These are phyloP conservation scores for Neotragus pygmaeus DNA, from an alignment of 2,113 vertebrate species.

Conservation along the genomic window DNA sequence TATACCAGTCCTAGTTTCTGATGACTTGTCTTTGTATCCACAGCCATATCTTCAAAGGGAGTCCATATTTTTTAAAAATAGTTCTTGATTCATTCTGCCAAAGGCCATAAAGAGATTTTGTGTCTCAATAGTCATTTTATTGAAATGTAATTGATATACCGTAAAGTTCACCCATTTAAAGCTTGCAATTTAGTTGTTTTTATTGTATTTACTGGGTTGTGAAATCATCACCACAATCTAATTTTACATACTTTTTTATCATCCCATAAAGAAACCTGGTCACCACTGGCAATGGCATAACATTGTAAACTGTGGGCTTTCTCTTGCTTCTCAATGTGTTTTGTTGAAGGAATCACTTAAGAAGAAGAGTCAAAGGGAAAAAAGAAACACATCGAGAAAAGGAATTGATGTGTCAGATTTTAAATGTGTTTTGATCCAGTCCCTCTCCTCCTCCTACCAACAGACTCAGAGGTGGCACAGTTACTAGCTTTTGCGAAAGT, in stretches of 20 bases:
- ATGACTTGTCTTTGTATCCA: constrained; percentile 63
- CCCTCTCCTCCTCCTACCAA: neutral
- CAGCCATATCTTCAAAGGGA: constrained; percentile 59
- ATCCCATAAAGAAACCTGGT: neutral
- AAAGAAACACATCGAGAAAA: neutral
- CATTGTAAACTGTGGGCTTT: neutral
- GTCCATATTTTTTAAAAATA: constrained; percentile 61
- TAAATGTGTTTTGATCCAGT: neutral
- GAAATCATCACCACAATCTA: neutral
- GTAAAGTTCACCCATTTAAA: neutral
- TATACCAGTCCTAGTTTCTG: constrained; percentile 66
- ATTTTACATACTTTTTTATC: neutral
- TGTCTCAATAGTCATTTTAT: neutral
- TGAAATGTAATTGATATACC: neutral
- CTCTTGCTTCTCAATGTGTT: neutral
- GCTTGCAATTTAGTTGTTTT: neutral
- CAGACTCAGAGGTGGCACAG: neutral
- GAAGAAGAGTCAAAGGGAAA: constrained; percentile 22
- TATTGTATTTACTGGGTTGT: neutral
- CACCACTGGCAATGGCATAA: neutral
- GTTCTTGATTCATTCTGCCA: neutral
- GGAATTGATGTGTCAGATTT: neutral
- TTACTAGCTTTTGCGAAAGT: neutral
- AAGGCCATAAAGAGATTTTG: constrained; percentile 29
- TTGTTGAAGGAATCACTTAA: constrained; percentile 17